These are phyloP conservation scores for Thalassoma bifasciatum DNA, from an alignment of 2,113 vertebrate genomes.

Conservation along the genomic window DNA sequence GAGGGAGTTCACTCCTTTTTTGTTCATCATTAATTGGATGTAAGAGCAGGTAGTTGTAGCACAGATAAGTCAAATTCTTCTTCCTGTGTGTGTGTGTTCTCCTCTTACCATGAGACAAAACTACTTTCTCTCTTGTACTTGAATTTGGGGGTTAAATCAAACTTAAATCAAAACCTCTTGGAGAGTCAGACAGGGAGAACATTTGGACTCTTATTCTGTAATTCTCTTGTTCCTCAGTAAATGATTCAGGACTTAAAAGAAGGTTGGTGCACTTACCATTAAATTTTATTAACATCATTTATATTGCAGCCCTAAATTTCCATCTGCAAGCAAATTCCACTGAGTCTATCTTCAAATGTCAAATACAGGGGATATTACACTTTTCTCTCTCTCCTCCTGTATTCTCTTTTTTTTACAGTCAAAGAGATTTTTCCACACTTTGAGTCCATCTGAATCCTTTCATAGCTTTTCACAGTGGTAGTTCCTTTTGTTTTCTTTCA, in stretches of 20 bases:
- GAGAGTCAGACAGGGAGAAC: neutral
- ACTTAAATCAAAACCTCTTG: neutral
- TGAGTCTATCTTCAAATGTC: conserved; percentile 7
- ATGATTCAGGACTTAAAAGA: conserved; percentile 24
- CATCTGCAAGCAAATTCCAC: conserved; percentile 5
- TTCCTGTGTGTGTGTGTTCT: neutral
- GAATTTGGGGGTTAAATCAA: neutral
- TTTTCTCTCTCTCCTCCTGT: neutral
- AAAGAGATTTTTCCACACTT: neutral
- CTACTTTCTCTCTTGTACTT: neutral
- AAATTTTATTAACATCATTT: conserved; percentile 30
- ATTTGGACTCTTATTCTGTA: conserved; percentile 12
- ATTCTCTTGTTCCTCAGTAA: conserved; percentile 18
- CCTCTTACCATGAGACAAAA: neutral
- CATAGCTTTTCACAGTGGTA: neutral
- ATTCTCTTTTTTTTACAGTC: neutral
- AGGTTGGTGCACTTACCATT: neutral
- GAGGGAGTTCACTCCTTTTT: too few species aligned
- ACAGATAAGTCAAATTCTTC: too few species aligned
- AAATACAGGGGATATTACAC: conserved; percentile 14
- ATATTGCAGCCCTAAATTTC: conserved; percentile 24
- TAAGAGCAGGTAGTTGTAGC: too few species aligned
- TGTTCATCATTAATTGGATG: too few species aligned
- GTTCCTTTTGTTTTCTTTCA: neutral
- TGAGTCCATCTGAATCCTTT: neutral